These are phyloP conservation scores for Nomada ruficornis DNA, from an alignment of 2,888 invertebrate species.

Conservation along the genomic window DNA sequence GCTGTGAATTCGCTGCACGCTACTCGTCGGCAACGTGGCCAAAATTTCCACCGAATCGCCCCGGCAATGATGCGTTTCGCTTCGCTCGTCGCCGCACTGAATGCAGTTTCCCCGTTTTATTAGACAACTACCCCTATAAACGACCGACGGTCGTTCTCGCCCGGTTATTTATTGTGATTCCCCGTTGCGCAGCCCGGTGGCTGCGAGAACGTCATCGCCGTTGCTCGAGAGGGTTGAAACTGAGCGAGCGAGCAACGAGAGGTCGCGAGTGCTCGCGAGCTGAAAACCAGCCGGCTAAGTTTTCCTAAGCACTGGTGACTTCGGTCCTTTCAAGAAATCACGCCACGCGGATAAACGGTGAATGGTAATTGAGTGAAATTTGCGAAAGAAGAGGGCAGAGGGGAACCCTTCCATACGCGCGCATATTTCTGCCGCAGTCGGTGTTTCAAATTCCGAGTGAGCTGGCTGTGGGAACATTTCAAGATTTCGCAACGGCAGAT, in stretches of 20 bases:
- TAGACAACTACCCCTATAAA: conserved; percentile 21
- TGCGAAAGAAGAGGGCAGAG: no score
- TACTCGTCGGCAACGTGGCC: conserved; percentile 12
- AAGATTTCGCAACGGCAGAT: neutral
- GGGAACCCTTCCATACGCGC: neutral
- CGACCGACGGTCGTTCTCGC: conserved; percentile 20
- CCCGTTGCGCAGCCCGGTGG: conserved; percentile 25
- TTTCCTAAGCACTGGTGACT: neutral
- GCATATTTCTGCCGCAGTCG: neutral
- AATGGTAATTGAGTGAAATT: neutral
- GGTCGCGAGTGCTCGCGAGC: conserved; percentile 18
- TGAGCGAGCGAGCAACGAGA: conserved; percentile 16
- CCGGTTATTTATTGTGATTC: conserved; percentile 50
- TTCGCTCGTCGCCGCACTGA: no score
- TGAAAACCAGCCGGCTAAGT: conserved; percentile 37
- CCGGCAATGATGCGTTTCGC: conserved; percentile 9
- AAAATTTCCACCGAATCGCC: conserved; percentile 21
- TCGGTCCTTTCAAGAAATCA: neutral
- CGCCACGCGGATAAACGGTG: neutral
- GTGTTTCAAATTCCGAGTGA: neutral
- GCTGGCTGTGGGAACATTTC: neutral
- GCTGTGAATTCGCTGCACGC: conserved; percentile 19
- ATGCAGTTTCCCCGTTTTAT: conserved; percentile 12
- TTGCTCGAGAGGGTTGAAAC: conserved; percentile 45
- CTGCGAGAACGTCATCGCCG: conserved; percentile 10